Base-by-base conservation (phyloP, 2,797 vertebrate species). In the Pseudochirops cupreus region DNA sequence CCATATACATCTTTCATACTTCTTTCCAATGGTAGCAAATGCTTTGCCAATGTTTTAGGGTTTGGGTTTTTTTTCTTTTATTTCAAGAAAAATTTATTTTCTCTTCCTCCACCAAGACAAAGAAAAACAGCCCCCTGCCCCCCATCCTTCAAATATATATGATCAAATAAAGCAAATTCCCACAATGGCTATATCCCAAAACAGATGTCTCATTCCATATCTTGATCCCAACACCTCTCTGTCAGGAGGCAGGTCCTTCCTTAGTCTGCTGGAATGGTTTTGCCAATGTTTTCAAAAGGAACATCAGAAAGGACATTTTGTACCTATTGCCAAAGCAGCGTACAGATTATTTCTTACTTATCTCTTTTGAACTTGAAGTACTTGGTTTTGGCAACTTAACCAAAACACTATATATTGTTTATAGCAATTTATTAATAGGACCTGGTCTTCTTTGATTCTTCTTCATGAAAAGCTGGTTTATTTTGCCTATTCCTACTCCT, bases 361-460 rank as follows among this genome's bases (percentile, higher is more conserved):
- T 95, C 67, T 93, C 93, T 92, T 96, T 95, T 97, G 95, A 95
- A 96, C 95, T 91, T 89, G 91, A 5, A 21, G 90, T 94, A 96
- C 82, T 96, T 97, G 97, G 96, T 97, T 95, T 90, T 6, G 55
- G 54, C 62, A 92, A 93, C 94, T 93, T 95, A 97, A 95, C 95
- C 62, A 96, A 96, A 97, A 91, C 90, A 94, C 90, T 89, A 16
- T 59, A 18, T 58, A 50, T 28, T 97, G 96, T 97, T 98, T 97
- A 96, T 87, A 89, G 93, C 94, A 91, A 97, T 93, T 96, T 94
- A 92, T 46, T 90, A 95, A 94, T 89, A 92, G 95, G 95, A 96
- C 96, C 93, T 96, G 93, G 91, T 96, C 95, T 95, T 50, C 92
- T 57, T 93, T 74, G 62, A 52, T 95, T 90, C 33, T 93, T 90